These are phyloP conservation scores for Polyommatus iphigenia DNA, from an alignment of 2,888 invertebrate genomes.

Conservation along the genomic window DNA sequence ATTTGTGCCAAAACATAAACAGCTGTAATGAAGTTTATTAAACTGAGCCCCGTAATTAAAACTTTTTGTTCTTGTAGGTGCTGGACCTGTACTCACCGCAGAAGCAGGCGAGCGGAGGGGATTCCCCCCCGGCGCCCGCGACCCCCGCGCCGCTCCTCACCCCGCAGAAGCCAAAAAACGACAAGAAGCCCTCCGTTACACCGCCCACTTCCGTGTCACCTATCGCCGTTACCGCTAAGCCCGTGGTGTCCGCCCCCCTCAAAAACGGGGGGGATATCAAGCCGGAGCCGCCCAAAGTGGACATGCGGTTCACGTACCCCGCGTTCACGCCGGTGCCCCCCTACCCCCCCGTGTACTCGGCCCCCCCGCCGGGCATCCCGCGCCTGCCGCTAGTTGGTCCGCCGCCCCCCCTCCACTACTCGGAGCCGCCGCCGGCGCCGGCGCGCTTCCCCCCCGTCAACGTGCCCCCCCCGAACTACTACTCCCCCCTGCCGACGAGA, in stretches of 20 bases:
- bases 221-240: constrained; percentile 55
- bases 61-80: constrained; percentile 64
- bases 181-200: constrained; percentile 72
- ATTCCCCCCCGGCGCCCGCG: constrained; percentile 83
- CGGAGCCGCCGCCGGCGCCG: constrained; percentile 69
- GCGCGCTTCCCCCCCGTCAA: constrained; percentile 59
- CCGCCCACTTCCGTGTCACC: constrained; percentile 75
- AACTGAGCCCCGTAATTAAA: neutral
- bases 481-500: constrained; percentile 54
- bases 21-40: neutral
- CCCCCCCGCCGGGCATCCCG: constrained; percentile 60
- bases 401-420: constrained; percentile 57
- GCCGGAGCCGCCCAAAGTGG: constrained; percentile 60
- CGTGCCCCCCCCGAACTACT: constrained; percentile 69
- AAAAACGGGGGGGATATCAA: constrained; percentile 67
- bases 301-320: constrained; percentile 59
- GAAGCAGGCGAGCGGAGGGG: constrained; percentile 80
- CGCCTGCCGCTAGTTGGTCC: constrained; percentile 55
- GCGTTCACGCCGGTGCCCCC: constrained; percentile 61
- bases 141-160: constrained; percentile 73
- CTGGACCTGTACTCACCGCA: constrained; percentile 94
- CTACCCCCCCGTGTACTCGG: constrained; percentile 69
- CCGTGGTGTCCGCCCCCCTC: constrained; percentile 56
- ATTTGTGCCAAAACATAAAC: neutral
- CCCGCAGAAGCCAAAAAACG: constrained; percentile 75